Percentiles rank a stretch among this genome's conserved stretches.
phyloP scores from a whole-genome alignment of 2,113 vertebrate species.

The Neolamprologus fasciatus region DNA sequence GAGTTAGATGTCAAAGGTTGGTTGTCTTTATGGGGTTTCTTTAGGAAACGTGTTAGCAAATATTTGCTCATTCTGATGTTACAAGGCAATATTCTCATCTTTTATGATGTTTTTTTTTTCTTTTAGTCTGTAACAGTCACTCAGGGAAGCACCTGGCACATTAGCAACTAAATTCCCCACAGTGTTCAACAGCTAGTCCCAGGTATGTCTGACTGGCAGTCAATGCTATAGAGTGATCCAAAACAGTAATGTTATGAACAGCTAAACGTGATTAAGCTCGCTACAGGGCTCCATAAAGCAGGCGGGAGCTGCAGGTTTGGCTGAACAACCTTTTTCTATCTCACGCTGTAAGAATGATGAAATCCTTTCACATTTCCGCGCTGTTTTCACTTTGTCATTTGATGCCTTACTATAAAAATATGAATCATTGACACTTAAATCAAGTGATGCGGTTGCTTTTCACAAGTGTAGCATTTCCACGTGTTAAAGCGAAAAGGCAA shows the following conservation, averaged over 20 bases:
- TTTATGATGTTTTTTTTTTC: not conserved
- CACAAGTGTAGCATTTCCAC: not conserved
- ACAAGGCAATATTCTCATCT: not conserved
- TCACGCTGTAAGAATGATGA: not conserved
- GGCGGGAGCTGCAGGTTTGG: not conserved
- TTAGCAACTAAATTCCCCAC: not conserved
- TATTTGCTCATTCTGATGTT: not conserved
- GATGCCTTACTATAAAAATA: not conserved
- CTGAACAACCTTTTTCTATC: not conserved
- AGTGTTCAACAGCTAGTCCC: not conserved
- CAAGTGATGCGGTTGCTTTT: not conserved
- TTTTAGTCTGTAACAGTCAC: not conserved
- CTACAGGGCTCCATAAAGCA: not conserved
- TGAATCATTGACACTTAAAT: not conserved
- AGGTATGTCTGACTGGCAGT: not conserved
- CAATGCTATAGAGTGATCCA: not conserved
- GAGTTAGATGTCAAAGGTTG: not conserved
- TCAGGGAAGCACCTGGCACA: not conserved
- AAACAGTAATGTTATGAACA: not conserved
- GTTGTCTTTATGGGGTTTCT: not conserved
- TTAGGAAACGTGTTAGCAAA: not conserved
- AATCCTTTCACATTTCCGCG: not conserved
- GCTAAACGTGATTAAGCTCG: not conserved
- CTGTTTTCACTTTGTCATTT: not conserved
- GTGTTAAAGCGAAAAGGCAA: not conserved